A percentile compares a stretch with the other conserved stretches of the same genome.
phyloP scores from a whole-genome alignment of 2,888 invertebrate genomes.

The Ommatoiulus sabulosus region DNA sequence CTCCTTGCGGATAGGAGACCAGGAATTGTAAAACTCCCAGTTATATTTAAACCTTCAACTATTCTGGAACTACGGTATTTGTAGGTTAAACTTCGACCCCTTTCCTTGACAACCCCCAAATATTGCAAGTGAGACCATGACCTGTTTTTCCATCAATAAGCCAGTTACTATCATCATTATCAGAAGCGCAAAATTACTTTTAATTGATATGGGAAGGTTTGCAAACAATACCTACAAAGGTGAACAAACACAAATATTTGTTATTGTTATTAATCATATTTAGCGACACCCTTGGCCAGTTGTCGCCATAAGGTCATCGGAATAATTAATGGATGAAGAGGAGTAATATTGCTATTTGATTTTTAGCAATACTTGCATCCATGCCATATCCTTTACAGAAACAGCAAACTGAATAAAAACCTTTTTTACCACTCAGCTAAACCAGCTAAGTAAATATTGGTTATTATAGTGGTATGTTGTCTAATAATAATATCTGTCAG shows the following conservation, averaged over 20 bases:
- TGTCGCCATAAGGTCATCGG: not conserved
- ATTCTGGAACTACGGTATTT: not conserved
- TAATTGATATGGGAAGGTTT: not conserved
- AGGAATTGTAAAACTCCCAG: too few relatives aligned
- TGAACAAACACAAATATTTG: not conserved
- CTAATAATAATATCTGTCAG: not conserved
- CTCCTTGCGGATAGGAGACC: too few relatives aligned
- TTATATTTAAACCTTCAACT: too few relatives aligned
- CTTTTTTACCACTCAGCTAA: too few relatives aligned
- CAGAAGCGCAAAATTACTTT: not conserved
- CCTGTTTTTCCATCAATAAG: not conserved
- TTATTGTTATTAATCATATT: not conserved
- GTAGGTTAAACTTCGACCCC: not conserved
- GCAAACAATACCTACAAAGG: not conserved
- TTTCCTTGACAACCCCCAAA: not conserved
- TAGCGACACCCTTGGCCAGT: not conserved
- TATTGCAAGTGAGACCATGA: conserved; percentile 2
- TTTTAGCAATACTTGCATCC: too few relatives aligned
- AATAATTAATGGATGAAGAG: not conserved
- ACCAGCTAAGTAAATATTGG: not conserved
- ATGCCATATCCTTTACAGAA: too few relatives aligned
- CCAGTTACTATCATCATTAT: not conserved
- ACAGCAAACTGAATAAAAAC: too few relatives aligned
- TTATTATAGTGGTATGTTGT: not conserved
- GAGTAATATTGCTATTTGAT: too few relatives aligned